These are phyloP conservation scores for Xiphias gladius DNA, from an alignment of 2,113 vertebrate genomes.

Conservation along the genomic window DNA sequence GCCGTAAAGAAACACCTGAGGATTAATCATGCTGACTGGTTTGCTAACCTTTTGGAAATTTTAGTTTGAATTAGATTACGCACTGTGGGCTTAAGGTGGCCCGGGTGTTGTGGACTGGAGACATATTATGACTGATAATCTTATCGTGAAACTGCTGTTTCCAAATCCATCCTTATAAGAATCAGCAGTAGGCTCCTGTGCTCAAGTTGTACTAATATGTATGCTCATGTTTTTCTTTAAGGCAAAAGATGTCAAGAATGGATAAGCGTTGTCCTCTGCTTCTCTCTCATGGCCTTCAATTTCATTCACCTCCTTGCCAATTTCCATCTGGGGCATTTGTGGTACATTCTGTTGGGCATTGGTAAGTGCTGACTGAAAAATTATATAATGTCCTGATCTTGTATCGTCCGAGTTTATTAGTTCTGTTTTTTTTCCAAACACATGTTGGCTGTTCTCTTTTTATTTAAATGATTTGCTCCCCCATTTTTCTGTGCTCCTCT, in stretches of 20 bases:
- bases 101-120: neutral
- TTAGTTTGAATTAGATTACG: neutral
- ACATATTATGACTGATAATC: neutral
- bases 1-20: neutral
- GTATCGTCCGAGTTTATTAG: neutral
- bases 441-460: neutral
- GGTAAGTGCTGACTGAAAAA: constrained; percentile 81
- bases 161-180: neutral
- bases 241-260: constrained; percentile 97
- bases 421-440: constrained; percentile 3
- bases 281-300: constrained; percentile 94
- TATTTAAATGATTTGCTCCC: neutral
- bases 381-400: neutral
- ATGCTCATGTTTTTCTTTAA: constrained; percentile 55
- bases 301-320: constrained; percentile 91
- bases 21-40: neutral
- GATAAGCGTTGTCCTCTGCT: constrained; percentile 94
- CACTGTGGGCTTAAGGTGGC: too few species aligned
- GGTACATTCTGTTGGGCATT: constrained; percentile 88
- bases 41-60: constrained; percentile 23
- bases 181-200: neutral
- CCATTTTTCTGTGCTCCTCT: neutral
- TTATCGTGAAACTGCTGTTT: neutral
- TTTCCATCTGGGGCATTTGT: constrained; percentile 89
- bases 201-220: neutral